A percentile compares a stretch with the other conserved stretches of the same genome.
phyloP scores from a whole-genome alignment of 2,888 invertebrate genomes.

The Syritta pipiens region DNA sequence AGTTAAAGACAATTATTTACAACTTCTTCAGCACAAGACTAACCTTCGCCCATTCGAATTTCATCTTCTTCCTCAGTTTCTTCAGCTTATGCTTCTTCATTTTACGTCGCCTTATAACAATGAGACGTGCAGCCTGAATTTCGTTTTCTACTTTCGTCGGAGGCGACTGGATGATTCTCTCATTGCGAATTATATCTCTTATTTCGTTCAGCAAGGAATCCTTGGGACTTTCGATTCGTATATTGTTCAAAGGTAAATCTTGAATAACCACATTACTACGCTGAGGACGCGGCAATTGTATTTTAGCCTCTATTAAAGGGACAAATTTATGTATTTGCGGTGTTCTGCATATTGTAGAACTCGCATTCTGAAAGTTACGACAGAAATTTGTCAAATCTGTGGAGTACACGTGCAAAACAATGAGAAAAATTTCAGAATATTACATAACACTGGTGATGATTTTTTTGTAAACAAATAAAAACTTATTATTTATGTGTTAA shows the following conservation, averaged over 20 bases:
- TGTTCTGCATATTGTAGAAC: too few species aligned
- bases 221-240: conserved; percentile 64
- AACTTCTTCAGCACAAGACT: not conserved
- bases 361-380: conserved; percentile 1
- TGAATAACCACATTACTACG: conserved; percentile 26
- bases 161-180: conserved; percentile 17
- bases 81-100: conserved; percentile 92
- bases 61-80: conserved; percentile 90
- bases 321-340: too few species aligned
- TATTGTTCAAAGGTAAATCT: conserved; percentile 33
- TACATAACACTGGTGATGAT: not conserved
- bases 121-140: conserved; percentile 86
- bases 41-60: conserved; percentile 86
- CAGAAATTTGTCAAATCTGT: conserved; percentile 23
- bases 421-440: too few species aligned
- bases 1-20: conserved; percentile 5
- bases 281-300: conserved; percentile 9
- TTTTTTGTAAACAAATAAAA: not conserved
- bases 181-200: conserved; percentile 59
- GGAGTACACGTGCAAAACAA: not conserved
- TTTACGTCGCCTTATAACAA: conserved; percentile 88
- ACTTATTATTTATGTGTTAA: not conserved
- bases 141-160: conserved; percentile 72
- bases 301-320: too few species aligned
- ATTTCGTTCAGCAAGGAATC: conserved; percentile 63